Percentiles rank a stretch among this genome's conserved stretches.
Evolutionary conservation across 1,140 invertebrate genomes (phyloP).

Genomic region (Bombus turneri): DNA sequence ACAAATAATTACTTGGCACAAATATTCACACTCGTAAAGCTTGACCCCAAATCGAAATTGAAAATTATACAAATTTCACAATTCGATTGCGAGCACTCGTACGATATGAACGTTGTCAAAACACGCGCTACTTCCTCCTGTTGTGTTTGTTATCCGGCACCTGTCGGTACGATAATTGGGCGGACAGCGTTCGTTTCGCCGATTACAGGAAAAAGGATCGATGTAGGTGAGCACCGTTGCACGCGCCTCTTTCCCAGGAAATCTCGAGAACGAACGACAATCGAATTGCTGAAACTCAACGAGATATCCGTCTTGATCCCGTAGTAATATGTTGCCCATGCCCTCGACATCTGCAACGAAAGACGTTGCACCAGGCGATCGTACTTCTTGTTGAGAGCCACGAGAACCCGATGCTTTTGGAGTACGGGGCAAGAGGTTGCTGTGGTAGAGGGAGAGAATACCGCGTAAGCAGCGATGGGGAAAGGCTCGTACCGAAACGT

Average conservation of each 20-base stretch:
- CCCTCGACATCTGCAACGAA: constrained; percentile 35
- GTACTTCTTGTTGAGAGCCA: constrained; percentile 39
- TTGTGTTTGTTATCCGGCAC: constrained; percentile 4
- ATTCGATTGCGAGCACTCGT: too few relatives aligned
- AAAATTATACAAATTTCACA: neutral
- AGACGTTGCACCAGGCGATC: constrained; percentile 40
- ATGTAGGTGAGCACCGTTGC: too few relatives aligned
- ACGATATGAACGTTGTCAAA: neutral
- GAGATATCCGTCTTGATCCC: constrained; percentile 18
- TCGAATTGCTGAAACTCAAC: constrained; percentile 17
- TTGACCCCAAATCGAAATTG: neutral
- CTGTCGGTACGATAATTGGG: constrained; percentile 24
- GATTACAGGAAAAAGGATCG: neutral
- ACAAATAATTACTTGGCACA: neutral
- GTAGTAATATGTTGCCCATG: constrained; percentile 36
- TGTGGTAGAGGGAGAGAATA: neutral
- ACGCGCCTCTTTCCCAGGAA: neutral
- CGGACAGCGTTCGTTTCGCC: neutral
- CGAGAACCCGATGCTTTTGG: constrained; percentile 23
- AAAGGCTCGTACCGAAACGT: neutral
- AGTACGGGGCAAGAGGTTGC: constrained; percentile 29
- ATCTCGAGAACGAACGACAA: constrained; percentile 20
- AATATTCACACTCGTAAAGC: neutral
- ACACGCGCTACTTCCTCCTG: neutral
- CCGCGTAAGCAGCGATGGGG: neutral